Percentiles rank a stretch among this genome's conserved stretches.
phyloP scores from a whole-genome alignment of 2,888 invertebrate species.

The Caenorhabditis sp. region DNA sequence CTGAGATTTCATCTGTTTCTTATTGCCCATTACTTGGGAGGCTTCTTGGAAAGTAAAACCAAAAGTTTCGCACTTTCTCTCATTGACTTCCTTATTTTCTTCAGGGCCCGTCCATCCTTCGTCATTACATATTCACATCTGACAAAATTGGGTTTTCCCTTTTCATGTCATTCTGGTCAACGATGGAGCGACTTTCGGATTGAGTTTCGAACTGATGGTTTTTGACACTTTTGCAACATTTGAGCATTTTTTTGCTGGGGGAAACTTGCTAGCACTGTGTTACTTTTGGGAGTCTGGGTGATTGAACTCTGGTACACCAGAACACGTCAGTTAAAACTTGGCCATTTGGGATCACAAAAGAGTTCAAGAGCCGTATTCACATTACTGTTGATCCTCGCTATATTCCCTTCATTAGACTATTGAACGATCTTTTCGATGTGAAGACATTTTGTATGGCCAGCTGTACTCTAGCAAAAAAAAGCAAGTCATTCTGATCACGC shows the following conservation, averaged over 20 bases:
- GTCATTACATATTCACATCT: constrained; percentile 48
- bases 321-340: constrained; percentile 11
- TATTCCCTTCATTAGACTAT: too few relatives aligned
- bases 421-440: too few relatives aligned
- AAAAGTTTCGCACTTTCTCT: constrained; percentile 60
- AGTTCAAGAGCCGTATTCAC: too few relatives aligned
- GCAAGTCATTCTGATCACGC: too few relatives aligned
- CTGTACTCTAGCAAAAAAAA: too few relatives aligned
- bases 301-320: constrained; percentile 9
- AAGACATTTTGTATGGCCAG: too few relatives aligned
- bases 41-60: constrained; percentile 55
- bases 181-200: constrained; percentile 1
- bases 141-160: constrained; percentile 35
- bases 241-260: background rate
- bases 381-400: too few relatives aligned
- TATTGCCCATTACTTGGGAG: constrained; percentile 45
- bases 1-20: constrained; percentile 47
- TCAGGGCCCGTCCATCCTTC: background rate
- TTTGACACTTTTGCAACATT: constrained; percentile 14
- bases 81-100: constrained; percentile 17
- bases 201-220: background rate
- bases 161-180: constrained; percentile 28
- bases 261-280: background rate
- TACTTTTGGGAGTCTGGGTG: background rate
- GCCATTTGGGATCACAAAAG: too few relatives aligned